These are phyloP conservation scores for Calliopum simillimum DNA, from an alignment of 2,888 invertebrate genomes.

Conservation along the genomic window DNA sequence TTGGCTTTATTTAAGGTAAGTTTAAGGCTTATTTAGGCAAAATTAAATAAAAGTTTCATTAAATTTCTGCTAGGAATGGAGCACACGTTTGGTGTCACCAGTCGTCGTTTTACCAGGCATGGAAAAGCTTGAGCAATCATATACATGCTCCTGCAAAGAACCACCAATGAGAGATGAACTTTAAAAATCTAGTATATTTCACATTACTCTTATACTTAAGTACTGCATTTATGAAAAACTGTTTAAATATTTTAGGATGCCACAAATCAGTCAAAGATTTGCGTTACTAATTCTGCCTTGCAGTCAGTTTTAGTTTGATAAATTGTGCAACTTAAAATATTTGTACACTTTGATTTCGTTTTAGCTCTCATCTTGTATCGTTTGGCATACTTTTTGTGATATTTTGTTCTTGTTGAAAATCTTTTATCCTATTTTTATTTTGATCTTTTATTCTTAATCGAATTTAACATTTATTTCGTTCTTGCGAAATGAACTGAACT, in stretches of 20 bases:
- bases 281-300: not conserved
- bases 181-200: constrained; percentile 43
- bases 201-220: not conserved
- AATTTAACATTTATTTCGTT: constrained; percentile 10
- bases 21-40: not conserved
- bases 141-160: constrained; percentile 60
- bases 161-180: constrained; percentile 57
- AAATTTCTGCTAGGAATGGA: constrained; percentile 75
- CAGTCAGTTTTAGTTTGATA: not conserved
- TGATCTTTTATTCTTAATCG: constrained; percentile 4
- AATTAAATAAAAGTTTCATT: not conserved
- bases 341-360: not conserved
- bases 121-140: constrained; percentile 72
- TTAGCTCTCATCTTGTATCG: not conserved
- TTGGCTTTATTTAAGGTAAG: constrained; percentile 75
- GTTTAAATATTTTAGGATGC: not conserved
- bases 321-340: not conserved
- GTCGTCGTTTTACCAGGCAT: constrained; percentile 72
- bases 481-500: constrained; percentile 31
- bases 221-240: not conserved
- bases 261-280: not conserved
- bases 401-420: not conserved
- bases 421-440: constrained; percentile 1
- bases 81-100: constrained; percentile 72
- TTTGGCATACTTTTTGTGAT: not conserved